These are phyloP conservation scores for Plagodis dolabraria DNA, from an alignment of 2,888 invertebrate genomes.

Conservation along the genomic window DNA sequence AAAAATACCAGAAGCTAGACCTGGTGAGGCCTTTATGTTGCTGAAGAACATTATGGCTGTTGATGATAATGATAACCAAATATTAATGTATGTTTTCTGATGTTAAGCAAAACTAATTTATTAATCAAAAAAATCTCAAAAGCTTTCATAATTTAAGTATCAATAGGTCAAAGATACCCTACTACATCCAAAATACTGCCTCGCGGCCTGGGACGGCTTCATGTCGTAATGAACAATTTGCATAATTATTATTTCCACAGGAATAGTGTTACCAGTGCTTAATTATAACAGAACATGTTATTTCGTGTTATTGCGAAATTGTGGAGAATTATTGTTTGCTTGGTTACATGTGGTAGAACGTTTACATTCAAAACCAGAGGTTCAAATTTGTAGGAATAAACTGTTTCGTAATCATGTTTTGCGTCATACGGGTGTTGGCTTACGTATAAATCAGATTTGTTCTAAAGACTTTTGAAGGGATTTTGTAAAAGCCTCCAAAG, in stretches of 20 bases:
- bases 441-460: too few relatives aligned
- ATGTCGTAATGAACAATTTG: constrained; percentile 39
- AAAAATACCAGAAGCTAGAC: too few relatives aligned
- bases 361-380: constrained; percentile 2
- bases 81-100: too few relatives aligned
- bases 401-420: neutral
- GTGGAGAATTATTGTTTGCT: constrained; percentile 28
- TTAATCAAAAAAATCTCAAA: too few relatives aligned
- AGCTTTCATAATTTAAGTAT: too few relatives aligned
- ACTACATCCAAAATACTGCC: constrained; percentile 3
- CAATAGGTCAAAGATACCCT: neutral
- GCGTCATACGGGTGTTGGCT: too few relatives aligned
- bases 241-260: constrained; percentile 36
- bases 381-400: neutral
- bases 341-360: constrained; percentile 15
- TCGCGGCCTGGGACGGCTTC: constrained; percentile 24
- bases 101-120: too few relatives aligned
- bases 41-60: too few relatives aligned
- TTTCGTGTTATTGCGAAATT: constrained; percentile 28
- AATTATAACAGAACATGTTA: constrained; percentile 34
- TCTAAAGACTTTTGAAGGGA: too few relatives aligned
- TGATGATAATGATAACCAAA: too few relatives aligned
- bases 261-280: constrained; percentile 35
- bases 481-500: too few relatives aligned
- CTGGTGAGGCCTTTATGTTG: too few relatives aligned